A percentile compares a stretch with the other conserved stretches of the same genome.
Conservation (phyloP, 2,113 vertebrate genomes). For the Sakesphorus luctuosus region DNA sequence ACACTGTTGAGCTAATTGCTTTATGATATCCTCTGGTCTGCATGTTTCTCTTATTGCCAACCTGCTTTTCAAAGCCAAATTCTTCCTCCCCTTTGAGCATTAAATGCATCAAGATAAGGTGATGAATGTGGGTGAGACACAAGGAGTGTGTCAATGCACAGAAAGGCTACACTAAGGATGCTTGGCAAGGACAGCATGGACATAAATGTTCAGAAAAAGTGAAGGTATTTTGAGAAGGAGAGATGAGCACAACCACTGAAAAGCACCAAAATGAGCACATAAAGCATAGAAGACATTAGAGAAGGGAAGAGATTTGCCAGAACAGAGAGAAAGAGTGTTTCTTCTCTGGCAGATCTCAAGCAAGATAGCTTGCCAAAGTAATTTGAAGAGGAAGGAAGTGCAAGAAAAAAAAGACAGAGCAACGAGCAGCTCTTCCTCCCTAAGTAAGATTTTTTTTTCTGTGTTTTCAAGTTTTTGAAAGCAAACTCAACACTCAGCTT, state of each 20-base stretch:
- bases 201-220: not conserved
- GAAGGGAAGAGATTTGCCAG: not conserved
- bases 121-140: not conserved
- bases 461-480: conserved; percentile 10
- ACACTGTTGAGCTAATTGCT: not conserved
- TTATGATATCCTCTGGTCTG: not conserved
- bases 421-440: not conserved
- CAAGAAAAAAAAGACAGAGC: not conserved
- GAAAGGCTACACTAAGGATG: not conserved
- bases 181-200: not conserved
- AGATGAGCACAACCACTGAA: not conserved
- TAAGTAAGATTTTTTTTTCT: not conserved
- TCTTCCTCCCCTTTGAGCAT: not conserved
- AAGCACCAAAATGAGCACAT: conserved; percentile 4
- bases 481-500: not conserved
- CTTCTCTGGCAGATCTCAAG: not conserved
- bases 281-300: not conserved
- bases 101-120: not conserved
- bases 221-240: not conserved
- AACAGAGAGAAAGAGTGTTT: not conserved
- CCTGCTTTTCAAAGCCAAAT: not conserved
- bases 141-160: not conserved
- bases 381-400: conserved; percentile 2
- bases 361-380: conserved; percentile 4
- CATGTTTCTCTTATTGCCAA: not conserved